phyloP scores from a whole-genome alignment of 2,113 vertebrate species.

The Ctenomys sociabilis region DNA sequence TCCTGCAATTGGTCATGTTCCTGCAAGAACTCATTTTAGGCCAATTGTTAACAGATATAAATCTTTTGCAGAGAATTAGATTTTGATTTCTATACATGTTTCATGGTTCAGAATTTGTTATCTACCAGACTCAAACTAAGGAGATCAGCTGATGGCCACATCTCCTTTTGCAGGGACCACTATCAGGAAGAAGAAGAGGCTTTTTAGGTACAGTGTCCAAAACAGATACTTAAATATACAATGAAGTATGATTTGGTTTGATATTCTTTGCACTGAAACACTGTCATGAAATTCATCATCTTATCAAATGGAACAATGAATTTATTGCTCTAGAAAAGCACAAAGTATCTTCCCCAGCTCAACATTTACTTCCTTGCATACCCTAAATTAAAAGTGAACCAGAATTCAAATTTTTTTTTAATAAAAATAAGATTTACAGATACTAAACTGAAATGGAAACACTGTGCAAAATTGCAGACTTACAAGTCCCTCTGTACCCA shows the following conservation, averaged over 20 bases:
- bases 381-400: neutral
- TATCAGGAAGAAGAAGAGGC: neutral
- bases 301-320: neutral
- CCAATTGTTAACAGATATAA: neutral
- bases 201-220: rapidly evolving
- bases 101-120: neutral
- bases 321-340: neutral
- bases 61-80: neutral
- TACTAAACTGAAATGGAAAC: neutral
- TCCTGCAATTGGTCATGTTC: neutral
- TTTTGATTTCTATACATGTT: neutral
- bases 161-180: neutral
- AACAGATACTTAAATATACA: neutral
- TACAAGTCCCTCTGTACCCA: neutral
- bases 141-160: neutral
- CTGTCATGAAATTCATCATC: neutral
- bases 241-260: neutral
- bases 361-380: neutral
- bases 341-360: neutral
- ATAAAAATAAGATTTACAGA: neutral
- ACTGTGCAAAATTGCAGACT: neutral
- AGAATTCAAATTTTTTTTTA: neutral
- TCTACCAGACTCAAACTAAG: neutral
- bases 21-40: neutral
- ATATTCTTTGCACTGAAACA: neutral